These are phyloP conservation scores for Hiodon alosoides DNA, from an alignment of 2,113 vertebrate genomes.

Conservation along the genomic window DNA sequence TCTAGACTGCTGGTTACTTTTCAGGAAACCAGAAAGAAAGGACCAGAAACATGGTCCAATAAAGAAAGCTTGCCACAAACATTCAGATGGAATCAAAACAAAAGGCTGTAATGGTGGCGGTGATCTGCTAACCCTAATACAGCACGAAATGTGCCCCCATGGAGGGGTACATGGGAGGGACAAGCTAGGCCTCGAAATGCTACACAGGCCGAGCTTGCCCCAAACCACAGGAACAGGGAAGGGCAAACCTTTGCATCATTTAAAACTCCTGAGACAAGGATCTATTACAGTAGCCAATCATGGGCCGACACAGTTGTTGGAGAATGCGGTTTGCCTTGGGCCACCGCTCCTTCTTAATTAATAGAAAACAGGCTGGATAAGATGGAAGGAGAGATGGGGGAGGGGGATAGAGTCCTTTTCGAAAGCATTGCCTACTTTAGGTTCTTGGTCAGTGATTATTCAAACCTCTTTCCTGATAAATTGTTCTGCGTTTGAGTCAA, in stretches of 20 bases:
- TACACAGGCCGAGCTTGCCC: conserved; percentile 32
- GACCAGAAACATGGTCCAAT: too few relatives aligned
- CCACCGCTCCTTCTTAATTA: conserved; percentile 34
- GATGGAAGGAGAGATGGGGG: conserved; percentile 6
- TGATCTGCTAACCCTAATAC: neutral
- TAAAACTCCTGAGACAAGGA: conserved; percentile 62
- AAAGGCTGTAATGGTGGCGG: neutral
- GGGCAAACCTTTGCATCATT: conserved; percentile 66
- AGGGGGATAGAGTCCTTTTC: neutral
- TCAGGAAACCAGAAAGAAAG: neutral
- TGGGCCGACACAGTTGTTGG: conserved; percentile 39
- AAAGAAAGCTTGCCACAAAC: too few relatives aligned
- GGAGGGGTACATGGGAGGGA: conserved; percentile 10
- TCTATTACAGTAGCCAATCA: conserved; percentile 58
- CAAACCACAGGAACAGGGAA: conserved; percentile 49
- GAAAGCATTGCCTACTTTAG: neutral
- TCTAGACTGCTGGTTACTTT: neutral
- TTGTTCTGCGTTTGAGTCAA: neutral
- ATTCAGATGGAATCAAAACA: too few relatives aligned
- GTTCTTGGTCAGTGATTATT: neutral
- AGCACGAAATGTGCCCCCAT: neutral
- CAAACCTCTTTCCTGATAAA: too few relatives aligned
- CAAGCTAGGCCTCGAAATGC: too few relatives aligned
- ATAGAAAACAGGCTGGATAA: neutral
- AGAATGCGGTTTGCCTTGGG: conserved; percentile 35